phyloP scores from a whole-genome alignment of 1,140 invertebrate species.

The Hyles euphorbiae region DNA sequence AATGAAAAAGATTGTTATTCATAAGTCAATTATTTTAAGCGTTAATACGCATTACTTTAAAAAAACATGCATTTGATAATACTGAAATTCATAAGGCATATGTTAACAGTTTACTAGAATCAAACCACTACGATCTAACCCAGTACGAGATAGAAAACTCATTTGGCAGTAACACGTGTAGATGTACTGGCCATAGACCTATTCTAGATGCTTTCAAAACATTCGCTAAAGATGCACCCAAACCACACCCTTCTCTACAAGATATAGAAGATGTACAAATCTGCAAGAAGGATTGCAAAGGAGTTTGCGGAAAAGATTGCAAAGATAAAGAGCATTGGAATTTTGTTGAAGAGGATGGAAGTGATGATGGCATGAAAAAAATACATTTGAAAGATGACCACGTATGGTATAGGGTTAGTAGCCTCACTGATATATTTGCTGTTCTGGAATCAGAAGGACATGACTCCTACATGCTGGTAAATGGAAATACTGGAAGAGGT shows the following conservation, averaged over 20 bases:
- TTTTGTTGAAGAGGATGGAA: slow-evolving; percentile 27
- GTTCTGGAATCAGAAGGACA: slow-evolving; percentile 40
- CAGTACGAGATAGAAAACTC: slow-evolving; percentile 81
- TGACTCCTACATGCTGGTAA: slow-evolving; percentile 73
- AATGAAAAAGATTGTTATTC: too few species aligned
- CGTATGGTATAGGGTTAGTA: slow-evolving; percentile 50
- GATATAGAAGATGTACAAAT: slow-evolving; percentile 49
- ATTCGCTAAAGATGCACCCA: slow-evolving; percentile 77
- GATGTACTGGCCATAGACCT: slow-evolving; percentile 88
- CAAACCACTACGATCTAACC: slow-evolving; percentile 62
- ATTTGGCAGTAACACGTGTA: slow-evolving; percentile 86
- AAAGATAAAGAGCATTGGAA: slow-evolving; percentile 1
- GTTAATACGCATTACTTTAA: too few species aligned
- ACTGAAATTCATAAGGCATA: slow-evolving; percentile 1
- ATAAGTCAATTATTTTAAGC: too few species aligned
- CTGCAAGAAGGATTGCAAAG: slow-evolving; percentile 25
- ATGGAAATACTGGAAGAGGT: slow-evolving; percentile 74
- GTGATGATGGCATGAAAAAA: slow-evolving; percentile 33
- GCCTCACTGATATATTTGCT: slow-evolving; percentile 47
- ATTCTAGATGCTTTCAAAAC: slow-evolving; percentile 87
- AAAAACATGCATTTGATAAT: too few species aligned
- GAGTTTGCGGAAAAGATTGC: slow-evolving; percentile 9
- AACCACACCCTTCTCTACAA: slow-evolving; percentile 19
- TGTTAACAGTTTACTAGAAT: slow-evolving; percentile 53
- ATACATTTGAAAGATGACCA: slow-evolving; percentile 46